Evolutionary conservation across 2,888 invertebrate species (phyloP), one percentile per base, ranked within the genome.

Genomic region (Endotricha flammealis): DNA sequence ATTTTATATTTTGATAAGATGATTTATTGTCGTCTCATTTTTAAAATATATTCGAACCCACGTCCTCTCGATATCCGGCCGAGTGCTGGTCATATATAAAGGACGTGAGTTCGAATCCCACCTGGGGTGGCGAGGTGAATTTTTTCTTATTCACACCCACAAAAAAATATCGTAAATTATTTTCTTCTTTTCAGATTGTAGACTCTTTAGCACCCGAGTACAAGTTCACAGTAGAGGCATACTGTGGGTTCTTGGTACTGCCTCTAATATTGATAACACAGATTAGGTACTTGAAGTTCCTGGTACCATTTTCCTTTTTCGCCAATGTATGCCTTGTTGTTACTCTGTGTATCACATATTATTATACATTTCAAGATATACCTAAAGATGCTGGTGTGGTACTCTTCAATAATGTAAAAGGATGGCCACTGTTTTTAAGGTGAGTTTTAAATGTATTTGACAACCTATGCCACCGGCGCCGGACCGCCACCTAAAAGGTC

Each of bases 301-400:
- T 98, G 25, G 95, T 97, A 2, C 96, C 96, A 0, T 95, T 97
- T 69, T 97, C 98, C 0, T 22, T 93, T 38, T 64, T 95, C 11
- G 98, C 98, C 13, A 98, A 98, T 65, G 32, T 93, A 0, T 91
- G 94, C 36, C 92, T 97, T 57, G 74, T 94, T 0, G 62, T 90
- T 1, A 94, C 95, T 0, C 91, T 98, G 49, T 87, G 85, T 8
- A 92, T 97, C 35, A 95, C 95, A 0, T 89, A 95, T 40, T 94
- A 93, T 66, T 96, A 94, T 64, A 90, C 95, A 53, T 92, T 96
- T 53, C 85, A 80, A 22, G 72, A 72, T 25, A 69, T 80, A 28
- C 64, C 85, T 0, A 59, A 73, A 0, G 24, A 57, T 0, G 42
- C 54, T 0, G 66, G 78, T 75, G 57, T 69, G 3, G 57, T 72